phyloP scores from a whole-genome alignment of 2,113 vertebrate genomes.

The Syngnathus typhle region DNA sequence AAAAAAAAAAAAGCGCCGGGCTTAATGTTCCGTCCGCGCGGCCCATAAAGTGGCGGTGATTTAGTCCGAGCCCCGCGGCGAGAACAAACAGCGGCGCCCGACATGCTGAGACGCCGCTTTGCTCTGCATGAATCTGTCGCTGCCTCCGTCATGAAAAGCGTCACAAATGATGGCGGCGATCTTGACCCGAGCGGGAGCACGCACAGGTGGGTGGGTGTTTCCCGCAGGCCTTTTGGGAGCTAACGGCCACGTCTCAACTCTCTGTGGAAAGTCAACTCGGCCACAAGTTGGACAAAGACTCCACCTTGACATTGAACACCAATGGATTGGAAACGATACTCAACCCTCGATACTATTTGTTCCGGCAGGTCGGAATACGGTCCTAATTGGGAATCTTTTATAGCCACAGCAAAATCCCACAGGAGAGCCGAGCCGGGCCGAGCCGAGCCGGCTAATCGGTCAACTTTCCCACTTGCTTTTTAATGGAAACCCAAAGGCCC shows the following conservation, averaged over 20 bases:
- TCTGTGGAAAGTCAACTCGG: background rate
- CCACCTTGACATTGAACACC: background rate
- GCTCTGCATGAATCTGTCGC: constrained; percentile 28
- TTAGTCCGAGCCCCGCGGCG: constrained; percentile 39
- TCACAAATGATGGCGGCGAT: constrained; percentile 26
- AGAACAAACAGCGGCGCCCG: constrained; percentile 24
- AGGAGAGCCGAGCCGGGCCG: background rate
- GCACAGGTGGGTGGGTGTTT: no score
- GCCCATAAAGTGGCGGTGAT: constrained; percentile 60
- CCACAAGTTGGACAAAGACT: background rate
- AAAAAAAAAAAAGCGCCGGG: constrained; percentile 45
- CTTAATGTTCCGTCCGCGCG: constrained; percentile 65
- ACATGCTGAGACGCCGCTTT: background rate
- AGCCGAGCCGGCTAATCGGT: background rate
- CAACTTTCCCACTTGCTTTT: constrained; percentile 2
- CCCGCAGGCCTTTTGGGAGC: no score
- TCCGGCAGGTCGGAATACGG: background rate
- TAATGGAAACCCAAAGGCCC: background rate
- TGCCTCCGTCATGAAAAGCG: constrained; percentile 21
- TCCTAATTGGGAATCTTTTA: constrained; percentile 2
- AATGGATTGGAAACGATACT: background rate
- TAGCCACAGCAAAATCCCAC: background rate
- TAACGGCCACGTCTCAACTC: background rate
- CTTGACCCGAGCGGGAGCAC: background rate
- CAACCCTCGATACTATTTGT: background rate